Evolutionary conservation across 2,113 vertebrate genomes (phyloP), one percentile per base, ranked within the genome.

Genomic region (Solenodon paradoxus): DNA sequence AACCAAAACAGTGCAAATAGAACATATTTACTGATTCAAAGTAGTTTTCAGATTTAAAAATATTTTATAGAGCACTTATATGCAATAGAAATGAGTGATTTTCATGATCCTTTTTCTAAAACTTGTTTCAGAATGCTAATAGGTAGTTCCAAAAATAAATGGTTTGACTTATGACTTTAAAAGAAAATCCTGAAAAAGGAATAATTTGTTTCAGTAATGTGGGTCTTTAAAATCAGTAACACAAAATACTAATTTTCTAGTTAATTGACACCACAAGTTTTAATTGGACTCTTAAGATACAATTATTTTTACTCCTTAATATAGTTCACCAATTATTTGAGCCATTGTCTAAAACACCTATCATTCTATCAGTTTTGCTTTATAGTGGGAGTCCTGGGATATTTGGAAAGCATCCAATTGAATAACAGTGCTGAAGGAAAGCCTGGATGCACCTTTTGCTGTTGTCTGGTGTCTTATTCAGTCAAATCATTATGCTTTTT

Each of bases 361-460:
- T 96, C 66, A 17, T 64, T 79, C 53, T 82, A 16, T 64, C 90
- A 92, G n/a, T 81, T 94, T 93, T 97, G 74, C 96, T 92, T 97
- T 91, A 51, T 35, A 20, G 42, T 55, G 63, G 19, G 93, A 75
- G 82, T 93, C 63, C 74, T 89, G 82, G 92, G 94, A 13, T 11
- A 26, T 19, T 80, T 89, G 82, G 82, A 96, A n/a, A 90, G 51
- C 90, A 88, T 92, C 96, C 90, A 51, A 95, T 97, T 98, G 97
- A 95, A 85, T 82, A 95, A 96, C 90, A 88, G 94, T 97, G 95
- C 97, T 97, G 98, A 98, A 98, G 97, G 99, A 98, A 99, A 99
- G 98, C 98, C 98, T 99, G 99, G 98, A 98, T 98, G 98, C 97
- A 97, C 97, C 96, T 95, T 98, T 98, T 97, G 95, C 98, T 98